Conservation (phyloP, 2,888 invertebrate species). For the Tipula helvola region DNA sequence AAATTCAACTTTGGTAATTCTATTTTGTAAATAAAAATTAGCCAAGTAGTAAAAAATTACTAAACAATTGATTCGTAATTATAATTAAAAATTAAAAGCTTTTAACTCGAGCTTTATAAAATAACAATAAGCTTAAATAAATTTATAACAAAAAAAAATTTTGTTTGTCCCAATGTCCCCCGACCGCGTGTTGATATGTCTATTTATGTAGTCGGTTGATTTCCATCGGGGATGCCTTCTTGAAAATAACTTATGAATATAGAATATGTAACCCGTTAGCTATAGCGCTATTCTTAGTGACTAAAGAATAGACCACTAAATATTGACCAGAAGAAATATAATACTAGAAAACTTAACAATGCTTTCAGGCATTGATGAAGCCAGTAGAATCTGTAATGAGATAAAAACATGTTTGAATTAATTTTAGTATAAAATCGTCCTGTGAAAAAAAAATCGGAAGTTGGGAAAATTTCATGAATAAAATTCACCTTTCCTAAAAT, state of each 20-base stretch:
- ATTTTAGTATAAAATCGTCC: too few relatives aligned
- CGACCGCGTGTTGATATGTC: background rate
- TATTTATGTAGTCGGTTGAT: background rate
- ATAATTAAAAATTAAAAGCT: background rate
- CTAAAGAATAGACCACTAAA: constrained; percentile 18
- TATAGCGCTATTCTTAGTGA: background rate
- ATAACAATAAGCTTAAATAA: background rate
- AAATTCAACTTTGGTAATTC: background rate
- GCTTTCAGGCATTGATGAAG: constrained; percentile 38
- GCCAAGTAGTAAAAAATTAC: background rate
- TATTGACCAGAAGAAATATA: constrained; percentile 37
- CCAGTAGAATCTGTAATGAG: constrained; percentile 40
- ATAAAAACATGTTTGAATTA: constrained; percentile 14
- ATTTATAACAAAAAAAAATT: background rate
- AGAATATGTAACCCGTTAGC: background rate
- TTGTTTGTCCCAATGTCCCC: background rate
- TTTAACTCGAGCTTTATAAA: background rate
- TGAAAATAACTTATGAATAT: background rate
- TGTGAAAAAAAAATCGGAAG: too few relatives aligned
- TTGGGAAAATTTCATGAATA: too few relatives aligned
- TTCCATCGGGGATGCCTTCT: background rate
- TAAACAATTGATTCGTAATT: background rate
- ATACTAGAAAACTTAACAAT: constrained; percentile 29
- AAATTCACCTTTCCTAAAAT: too few relatives aligned
- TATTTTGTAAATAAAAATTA: background rate